A percentile compares a stretch with the other conserved stretches of the same genome.
Evolutionary conservation across 2,797 vertebrate species (phyloP).

Genomic region (Hafferia zeledoni): DNA sequence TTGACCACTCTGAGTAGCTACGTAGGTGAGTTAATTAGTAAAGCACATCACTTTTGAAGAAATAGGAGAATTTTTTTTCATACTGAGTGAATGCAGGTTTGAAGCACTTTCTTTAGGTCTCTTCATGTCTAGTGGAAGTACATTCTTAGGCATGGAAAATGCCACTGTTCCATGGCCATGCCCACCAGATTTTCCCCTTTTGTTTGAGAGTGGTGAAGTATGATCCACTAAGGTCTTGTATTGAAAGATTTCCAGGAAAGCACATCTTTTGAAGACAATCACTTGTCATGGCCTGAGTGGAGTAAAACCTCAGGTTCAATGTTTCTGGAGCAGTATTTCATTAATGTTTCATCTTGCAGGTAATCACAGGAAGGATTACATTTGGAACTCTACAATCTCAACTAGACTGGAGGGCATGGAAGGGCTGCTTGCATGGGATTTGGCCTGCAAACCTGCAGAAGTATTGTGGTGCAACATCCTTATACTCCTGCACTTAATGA

Average conservation of each 20-base stretch:
- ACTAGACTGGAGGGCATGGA: not conserved
- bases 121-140: not conserved
- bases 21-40: not conserved
- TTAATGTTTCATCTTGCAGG: not conserved
- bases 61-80: not conserved
- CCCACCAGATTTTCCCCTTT: not conserved
- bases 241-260: not conserved
- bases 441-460: not conserved
- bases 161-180: not conserved
- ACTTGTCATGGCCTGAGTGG: not conserved
- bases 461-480: not conserved
- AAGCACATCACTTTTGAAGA: not conserved
- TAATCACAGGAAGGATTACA: not conserved
- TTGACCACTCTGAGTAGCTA: not conserved
- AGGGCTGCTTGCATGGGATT: not conserved
- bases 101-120: not conserved
- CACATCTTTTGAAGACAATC: not conserved
- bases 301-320: not conserved
- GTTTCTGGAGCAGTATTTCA: not conserved
- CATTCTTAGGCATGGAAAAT: not conserved
- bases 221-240: not conserved
- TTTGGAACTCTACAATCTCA: not conserved
- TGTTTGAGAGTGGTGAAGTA: not conserved
- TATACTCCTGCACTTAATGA: not conserved
- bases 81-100: not conserved